Evolutionary conservation across 53 echinoderm and acorn worm genomes (phyloP), one percentile per base, ranked within the genome.

Genomic region (Holothuria leucospilota): DNA sequence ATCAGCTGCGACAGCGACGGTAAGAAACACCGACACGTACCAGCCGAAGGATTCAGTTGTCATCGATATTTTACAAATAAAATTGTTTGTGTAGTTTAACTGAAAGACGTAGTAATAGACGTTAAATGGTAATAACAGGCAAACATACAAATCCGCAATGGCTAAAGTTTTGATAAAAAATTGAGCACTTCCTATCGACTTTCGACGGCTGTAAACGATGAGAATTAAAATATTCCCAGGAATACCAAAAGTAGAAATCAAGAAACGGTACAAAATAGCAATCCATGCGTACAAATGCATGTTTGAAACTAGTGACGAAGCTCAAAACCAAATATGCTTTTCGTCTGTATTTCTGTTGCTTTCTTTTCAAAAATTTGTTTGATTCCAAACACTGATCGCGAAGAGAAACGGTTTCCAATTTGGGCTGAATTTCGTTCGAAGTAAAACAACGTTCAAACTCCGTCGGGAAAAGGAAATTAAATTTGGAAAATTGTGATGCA

Each of bases 211-310:
- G 27, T 77, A 77, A 53, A 77, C 77, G 27, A 77, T 46, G 9
- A 77, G 51, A 21, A 77, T 77, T 49, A 77, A 27, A 42, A 77
- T 49, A 51, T 77, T 77, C 8, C 77, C 77, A n/a, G 77, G 77
- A 53, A 77, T 77, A 53, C 77, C 77, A 27, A 77, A 23, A 20
- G 26, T 20, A 1, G 77, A 77, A 42, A 77, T 51, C 21, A 53
- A 27, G 4, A 49, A 21, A 11, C 77, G 51, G 23, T 77, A 77
- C 12, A 77, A 49, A 27, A 77, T 49, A 23, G 51, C 53, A 1
- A 41, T 27, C 77, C 77, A 77, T 46, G 77, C 4, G 27, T 77
- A 77, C n/a, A 77, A 12, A 53, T 77, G 56, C 56, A 56, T 56
- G 16, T 0, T 56, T 56, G 56, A 56, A 56, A 56, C 56, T 56